Conservation (phyloP, 2,888 invertebrate genomes). For the Byasa hedistus region DNA sequence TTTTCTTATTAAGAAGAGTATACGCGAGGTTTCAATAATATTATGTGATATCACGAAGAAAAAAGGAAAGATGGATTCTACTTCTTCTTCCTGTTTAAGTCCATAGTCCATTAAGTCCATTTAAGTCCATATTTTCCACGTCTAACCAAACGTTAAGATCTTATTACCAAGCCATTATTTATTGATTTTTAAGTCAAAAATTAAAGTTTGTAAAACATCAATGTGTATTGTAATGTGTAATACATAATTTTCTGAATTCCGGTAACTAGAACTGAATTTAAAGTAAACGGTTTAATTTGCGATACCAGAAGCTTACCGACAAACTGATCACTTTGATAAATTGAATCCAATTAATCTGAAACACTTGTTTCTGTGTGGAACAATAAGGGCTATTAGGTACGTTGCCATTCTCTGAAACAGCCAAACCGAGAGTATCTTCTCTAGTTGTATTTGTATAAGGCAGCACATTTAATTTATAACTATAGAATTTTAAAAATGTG, state of each 20-base stretch:
- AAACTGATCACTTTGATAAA: constrained; percentile 8
- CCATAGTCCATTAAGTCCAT: too few relatives aligned
- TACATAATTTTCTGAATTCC: not conserved
- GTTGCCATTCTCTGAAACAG: constrained; percentile 3
- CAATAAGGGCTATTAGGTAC: constrained; percentile 3
- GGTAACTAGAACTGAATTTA: not conserved
- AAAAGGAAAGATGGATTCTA: too few relatives aligned
- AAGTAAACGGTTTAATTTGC: constrained; percentile 7
- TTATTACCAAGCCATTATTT: too few relatives aligned
- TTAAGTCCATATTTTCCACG: too few relatives aligned
- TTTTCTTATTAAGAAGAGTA: too few relatives aligned
- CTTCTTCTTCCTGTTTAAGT: too few relatives aligned
- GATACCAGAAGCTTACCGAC: not conserved
- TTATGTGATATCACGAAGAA: too few relatives aligned
- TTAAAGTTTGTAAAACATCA: not conserved
- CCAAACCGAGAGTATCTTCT: not conserved
- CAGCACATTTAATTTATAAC: not conserved
- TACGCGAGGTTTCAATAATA: too few relatives aligned
- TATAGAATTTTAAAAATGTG: too few relatives aligned
- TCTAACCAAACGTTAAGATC: too few relatives aligned
- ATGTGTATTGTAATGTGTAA: not conserved
- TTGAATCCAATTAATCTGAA: constrained; percentile 11
- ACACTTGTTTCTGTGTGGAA: constrained; percentile 7
- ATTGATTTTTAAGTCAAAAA: not conserved
- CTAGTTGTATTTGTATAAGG: not conserved